These are phyloP conservation scores for Odontothrips loti DNA, from an alignment of 2,888 invertebrate species.

Conservation along the genomic window DNA sequence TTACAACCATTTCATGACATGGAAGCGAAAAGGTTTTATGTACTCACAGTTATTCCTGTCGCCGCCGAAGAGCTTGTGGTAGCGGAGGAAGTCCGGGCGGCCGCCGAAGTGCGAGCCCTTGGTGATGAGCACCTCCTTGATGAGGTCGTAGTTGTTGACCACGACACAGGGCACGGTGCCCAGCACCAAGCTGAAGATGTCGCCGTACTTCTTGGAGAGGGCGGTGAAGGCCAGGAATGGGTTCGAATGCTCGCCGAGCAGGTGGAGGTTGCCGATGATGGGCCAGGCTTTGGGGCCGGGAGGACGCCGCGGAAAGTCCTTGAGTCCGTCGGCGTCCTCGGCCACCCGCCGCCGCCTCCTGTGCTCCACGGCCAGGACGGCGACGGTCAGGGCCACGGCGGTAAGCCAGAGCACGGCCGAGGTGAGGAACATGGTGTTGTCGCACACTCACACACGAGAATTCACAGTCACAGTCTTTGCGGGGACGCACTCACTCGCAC, in stretches of 20 bases:
- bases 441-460: not conserved
- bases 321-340: not conserved
- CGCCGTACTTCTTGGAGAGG: slow-evolving; percentile 65
- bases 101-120: slow-evolving; percentile 80
- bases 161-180: slow-evolving; percentile 67
- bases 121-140: slow-evolving; percentile 70
- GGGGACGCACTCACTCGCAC: not conserved
- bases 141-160: slow-evolving; percentile 66
- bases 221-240: slow-evolving; percentile 70
- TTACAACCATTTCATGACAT: too few relatives aligned
- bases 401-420: not conserved
- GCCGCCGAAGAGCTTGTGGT: slow-evolving; percentile 76
- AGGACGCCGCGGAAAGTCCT: slow-evolving; percentile 44
- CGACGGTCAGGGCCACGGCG: slow-evolving; percentile 13
- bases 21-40: not conserved
- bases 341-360: not conserved
- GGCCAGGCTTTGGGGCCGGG: slow-evolving; percentile 67
- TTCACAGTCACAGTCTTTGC: not conserved
- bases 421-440: not conserved
- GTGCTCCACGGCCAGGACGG: slow-evolving; percentile 27
- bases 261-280: slow-evolving; percentile 65
- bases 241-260: slow-evolving; percentile 57
- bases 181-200: slow-evolving; percentile 65
- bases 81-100: slow-evolving; percentile 74
- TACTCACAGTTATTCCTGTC: slow-evolving; percentile 84